Evolutionary conservation across 2,797 vertebrate genomes (phyloP).

Genomic region (Clamator glandarius): DNA sequence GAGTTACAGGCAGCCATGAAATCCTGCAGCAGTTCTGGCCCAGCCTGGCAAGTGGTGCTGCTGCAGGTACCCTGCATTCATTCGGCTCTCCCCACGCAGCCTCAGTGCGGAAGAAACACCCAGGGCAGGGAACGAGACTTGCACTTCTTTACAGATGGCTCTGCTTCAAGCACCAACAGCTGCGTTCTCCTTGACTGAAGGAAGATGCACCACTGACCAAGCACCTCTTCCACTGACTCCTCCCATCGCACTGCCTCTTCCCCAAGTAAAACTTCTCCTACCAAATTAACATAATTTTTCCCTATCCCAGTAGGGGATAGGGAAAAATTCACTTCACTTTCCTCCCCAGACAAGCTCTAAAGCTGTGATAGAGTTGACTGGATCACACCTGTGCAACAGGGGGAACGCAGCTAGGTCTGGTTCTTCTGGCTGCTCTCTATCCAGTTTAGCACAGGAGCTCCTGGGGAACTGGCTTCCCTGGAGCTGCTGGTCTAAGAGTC

Average conservation of each 20-base stretch:
- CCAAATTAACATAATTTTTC: background rate
- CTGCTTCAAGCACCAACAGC: no score
- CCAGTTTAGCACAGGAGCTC: background rate
- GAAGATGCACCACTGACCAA: no score
- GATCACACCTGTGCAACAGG: rapidly evolving
- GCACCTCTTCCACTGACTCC: no score
- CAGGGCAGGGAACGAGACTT: no score
- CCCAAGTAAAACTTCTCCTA: no score
- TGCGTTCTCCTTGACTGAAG: no score
- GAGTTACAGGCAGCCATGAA: background rate
- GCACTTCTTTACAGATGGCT: no score
- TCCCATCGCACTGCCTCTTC: no score
- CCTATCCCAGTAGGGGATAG: no score
- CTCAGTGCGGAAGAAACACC: no score
- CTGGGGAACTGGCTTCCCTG: background rate
- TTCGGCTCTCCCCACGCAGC: background rate
- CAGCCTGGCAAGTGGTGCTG: background rate
- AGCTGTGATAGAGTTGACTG: background rate
- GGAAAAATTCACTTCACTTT: no score
- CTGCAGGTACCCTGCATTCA: background rate
- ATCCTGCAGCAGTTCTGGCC: background rate
- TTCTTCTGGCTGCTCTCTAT: background rate
- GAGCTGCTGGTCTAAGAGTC: background rate
- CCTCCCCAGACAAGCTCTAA: background rate
- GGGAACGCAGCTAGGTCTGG: background rate